Evolutionary conservation across 2,888 invertebrate species (phyloP).

Genomic region (Melanchra persicariae): DNA sequence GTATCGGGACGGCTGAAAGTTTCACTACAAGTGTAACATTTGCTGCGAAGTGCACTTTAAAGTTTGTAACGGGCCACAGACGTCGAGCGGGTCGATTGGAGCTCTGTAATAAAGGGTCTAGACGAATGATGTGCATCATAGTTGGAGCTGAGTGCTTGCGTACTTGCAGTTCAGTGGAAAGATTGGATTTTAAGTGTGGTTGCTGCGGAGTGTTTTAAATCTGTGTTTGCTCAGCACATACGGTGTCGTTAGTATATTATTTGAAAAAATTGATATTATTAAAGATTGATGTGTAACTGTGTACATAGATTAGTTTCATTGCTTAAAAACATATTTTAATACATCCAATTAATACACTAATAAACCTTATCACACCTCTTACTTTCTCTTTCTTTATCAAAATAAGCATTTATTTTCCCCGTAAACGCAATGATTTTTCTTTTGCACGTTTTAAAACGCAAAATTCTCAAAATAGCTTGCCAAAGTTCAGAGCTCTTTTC

Average conservation of each 20-base stretch:
- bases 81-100: slow-evolving; percentile 55
- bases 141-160: slow-evolving; percentile 14
- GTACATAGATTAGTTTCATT: not conserved
- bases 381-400: not conserved
- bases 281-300: not conserved
- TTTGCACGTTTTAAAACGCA: not conserved
- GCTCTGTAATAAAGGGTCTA: slow-evolving; percentile 43
- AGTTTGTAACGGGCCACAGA: slow-evolving; percentile 69
- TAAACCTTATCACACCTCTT: not conserved
- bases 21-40: slow-evolving; percentile 69
- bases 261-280: no score
- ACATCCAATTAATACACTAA: not conserved
- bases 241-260: not conserved
- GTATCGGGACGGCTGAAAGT: slow-evolving; percentile 61
- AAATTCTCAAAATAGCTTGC: slow-evolving; percentile 6
- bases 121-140: slow-evolving; percentile 38
- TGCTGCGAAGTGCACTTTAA: slow-evolving; percentile 76
- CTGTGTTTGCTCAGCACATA: not conserved
- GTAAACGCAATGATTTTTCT: not conserved
- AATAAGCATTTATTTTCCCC: not conserved
- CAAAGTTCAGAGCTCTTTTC: slow-evolving; percentile 19
- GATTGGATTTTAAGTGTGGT: not conserved
- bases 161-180: not conserved
- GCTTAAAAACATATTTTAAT: not conserved
- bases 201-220: not conserved